phyloP scores from a whole-genome alignment of 2,888 invertebrate species.

The Clunio marinus region DNA sequence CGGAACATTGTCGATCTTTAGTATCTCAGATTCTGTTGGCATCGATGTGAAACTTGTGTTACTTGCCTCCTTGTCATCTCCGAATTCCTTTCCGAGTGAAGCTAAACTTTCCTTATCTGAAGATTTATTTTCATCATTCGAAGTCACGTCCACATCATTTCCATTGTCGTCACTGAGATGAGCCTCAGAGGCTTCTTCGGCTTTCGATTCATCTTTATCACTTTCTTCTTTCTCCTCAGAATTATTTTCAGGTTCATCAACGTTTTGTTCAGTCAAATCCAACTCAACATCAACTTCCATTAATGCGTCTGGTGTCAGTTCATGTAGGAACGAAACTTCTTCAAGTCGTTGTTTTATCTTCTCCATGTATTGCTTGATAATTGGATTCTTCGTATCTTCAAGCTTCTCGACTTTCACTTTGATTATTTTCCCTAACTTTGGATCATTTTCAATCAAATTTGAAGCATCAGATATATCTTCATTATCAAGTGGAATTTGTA shows the following conservation, averaged over 20 bases:
- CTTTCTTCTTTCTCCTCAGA: not conserved
- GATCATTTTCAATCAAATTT: not conserved
- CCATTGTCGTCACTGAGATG: not conserved
- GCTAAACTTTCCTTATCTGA: constrained; percentile 11
- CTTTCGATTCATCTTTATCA: not conserved
- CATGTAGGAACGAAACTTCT: not conserved
- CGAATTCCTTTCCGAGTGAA: too few species aligned
- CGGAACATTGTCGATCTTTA: not conserved
- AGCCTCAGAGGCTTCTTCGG: not conserved
- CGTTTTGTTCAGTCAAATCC: not conserved
- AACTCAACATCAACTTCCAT: not conserved
- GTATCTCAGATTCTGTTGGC: not conserved
- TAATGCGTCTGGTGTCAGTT: not conserved
- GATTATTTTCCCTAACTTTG: too few species aligned
- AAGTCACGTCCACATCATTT: not conserved
- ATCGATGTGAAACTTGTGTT: too few species aligned
- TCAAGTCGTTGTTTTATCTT: not conserved
- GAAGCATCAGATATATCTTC: not conserved
- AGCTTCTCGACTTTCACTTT: constrained; percentile 34
- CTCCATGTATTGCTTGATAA: constrained; percentile 14
- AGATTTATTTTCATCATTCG: not conserved
- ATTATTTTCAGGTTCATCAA: not conserved
- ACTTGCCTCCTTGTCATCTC: too few species aligned
- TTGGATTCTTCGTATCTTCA: constrained; percentile 27
- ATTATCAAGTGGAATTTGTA: not conserved